Evolutionary conservation across 2,113 vertebrate species (phyloP), one percentile per base, ranked within the genome.

Genomic region (Micronycteris hirsuta): DNA sequence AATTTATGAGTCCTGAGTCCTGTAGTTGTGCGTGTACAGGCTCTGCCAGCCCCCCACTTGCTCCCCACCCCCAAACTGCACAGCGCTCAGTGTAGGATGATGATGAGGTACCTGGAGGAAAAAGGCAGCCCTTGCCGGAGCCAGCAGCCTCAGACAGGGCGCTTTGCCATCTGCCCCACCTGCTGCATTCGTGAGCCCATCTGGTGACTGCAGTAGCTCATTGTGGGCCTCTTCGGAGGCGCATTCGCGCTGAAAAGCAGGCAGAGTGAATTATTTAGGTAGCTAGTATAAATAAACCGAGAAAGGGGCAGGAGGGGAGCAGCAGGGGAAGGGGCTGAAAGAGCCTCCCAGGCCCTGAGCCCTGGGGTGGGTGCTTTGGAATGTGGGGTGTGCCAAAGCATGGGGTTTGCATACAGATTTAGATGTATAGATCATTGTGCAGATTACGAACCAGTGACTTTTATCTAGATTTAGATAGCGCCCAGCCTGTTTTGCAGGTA

Each of bases 121-220:
- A 97, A 96, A 97, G 97, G 98, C 98, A 97, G 98, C 68, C 97
- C 96, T 38, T 92, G 98, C 98, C 95, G 98, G 98, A 98, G 98
- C 98, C 98, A 97, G 67, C 97, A 98, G 99, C 98, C 91, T 98
- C 98, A 98, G 98, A 98, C 98, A 97, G 98, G 98, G 98, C 98
- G 98, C 97, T 84, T 92, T 98, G 98, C 99, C 99, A 99, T 99
- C 98, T 99, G 98, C 99, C 98, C 98, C 98, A 99, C 99, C 99
- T 99, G 99, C 99, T 99, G 98, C 99, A 98, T 98, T 97, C 98
- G 92, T 96, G 97, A 98, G 98, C 98, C 99, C 99, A 99, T 99
- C 99, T 99, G 99, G 94, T 98, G 98, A 96, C 98, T 97, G 98
- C 98, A 98, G 65, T 98, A 97, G 98, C 98, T 98, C 98, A 97